phyloP scores from a whole-genome alignment of 1,140 invertebrate species.

The Apolygus lucorum region DNA sequence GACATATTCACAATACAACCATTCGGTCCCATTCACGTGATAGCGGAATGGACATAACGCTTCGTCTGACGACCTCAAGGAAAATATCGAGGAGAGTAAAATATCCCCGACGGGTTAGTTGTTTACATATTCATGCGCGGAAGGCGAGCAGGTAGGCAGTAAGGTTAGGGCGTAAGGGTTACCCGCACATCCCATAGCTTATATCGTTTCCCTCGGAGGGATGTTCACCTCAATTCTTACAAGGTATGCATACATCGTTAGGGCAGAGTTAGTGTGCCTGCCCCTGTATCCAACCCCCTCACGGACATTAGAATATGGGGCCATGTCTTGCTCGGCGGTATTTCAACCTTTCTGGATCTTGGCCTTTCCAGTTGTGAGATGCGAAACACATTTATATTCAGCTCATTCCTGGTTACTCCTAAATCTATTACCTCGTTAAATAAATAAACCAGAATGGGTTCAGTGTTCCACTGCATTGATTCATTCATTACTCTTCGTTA shows the following conservation, averaged over 20 bases:
- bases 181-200: background rate
- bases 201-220: background rate
- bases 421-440: no score
- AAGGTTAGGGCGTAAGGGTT: background rate
- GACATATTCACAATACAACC: no score
- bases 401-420: no score
- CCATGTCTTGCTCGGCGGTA: background rate
- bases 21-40: no score
- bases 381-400: background rate
- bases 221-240: background rate
- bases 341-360: background rate
- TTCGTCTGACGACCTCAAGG: no score
- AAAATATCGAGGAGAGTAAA: no score
- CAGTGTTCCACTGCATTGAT: no score
- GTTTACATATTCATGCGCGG: background rate
- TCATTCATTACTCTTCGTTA: no score
- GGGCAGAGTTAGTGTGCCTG: background rate
- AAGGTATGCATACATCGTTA: background rate
- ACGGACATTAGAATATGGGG: background rate
- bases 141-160: background rate
- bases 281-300: no score
- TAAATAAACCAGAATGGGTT: no score
- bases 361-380: background rate
- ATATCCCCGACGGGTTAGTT: background rate
- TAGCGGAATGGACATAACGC: no score